phyloP scores from a whole-genome alignment of 2,113 vertebrate species.

The Pomatorhinus ruficollis region DNA sequence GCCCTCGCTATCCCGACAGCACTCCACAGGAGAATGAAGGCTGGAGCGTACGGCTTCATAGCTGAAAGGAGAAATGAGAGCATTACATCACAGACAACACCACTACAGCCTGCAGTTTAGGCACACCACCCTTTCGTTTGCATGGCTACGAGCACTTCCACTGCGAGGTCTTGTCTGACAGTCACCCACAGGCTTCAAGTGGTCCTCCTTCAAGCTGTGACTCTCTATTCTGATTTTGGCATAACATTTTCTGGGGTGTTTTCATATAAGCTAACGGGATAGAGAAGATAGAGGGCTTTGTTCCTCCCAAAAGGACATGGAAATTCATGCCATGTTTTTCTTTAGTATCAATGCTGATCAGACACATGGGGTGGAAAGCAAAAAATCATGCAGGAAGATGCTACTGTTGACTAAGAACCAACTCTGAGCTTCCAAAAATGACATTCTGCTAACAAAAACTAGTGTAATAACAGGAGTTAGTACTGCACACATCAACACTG shows the following conservation, averaged over 20 bases:
- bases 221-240: not conserved
- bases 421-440: not conserved
- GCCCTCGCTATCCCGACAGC: conserved; percentile 78
- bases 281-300: not conserved
- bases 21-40: conserved; percentile 79
- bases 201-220: not conserved
- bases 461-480: not conserved
- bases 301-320: not conserved
- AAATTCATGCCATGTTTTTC: not conserved
- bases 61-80: conserved; percentile 76
- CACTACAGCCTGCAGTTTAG: not conserved
- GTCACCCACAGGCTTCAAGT: not conserved
- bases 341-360: not conserved
- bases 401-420: rapidly evolving
- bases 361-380: rapidly evolving
- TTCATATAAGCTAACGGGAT: rapidly evolving
- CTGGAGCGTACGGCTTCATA: conserved; percentile 83
- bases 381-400: not conserved
- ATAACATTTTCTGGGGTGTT: rapidly evolving
- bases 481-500: rapidly evolving
- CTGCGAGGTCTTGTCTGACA: rapidly evolving
- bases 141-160: rapidly evolving
- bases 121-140: rapidly evolving
- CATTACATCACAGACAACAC: conserved; percentile 7
- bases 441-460: not conserved